Percentiles rank a stretch among this genome's conserved stretches.
Evolutionary conservation across 2,797 vertebrate species (phyloP).

Genomic region (Coregonus sp.): DNA sequence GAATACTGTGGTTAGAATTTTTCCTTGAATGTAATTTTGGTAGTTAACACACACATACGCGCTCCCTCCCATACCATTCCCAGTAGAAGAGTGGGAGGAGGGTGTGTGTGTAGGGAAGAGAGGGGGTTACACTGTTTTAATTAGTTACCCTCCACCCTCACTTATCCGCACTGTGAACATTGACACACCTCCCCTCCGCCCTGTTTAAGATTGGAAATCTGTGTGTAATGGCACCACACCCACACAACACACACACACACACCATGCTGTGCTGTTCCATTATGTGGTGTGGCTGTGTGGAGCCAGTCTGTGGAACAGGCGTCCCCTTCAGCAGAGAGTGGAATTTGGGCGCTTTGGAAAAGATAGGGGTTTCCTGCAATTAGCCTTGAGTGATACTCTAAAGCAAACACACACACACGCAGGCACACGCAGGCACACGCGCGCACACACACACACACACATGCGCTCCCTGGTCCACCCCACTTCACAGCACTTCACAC

Average conservation of each 20-base stretch:
- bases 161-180: background rate
- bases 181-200: background rate
- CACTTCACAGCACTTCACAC: conserved; percentile 3
- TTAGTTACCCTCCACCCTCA: background rate
- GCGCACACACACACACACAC: background rate
- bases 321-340: conserved; percentile 5
- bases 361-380: conserved; percentile 28
- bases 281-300: background rate
- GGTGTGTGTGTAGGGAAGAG: background rate
- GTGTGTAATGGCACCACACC: background rate
- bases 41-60: conserved; percentile 19
- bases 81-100: background rate
- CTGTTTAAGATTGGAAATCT: background rate
- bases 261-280: background rate
- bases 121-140: background rate
- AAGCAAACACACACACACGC: conserved; percentile 5
- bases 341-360: conserved; percentile 17
- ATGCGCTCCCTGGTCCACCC: background rate
- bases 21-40: conserved; percentile 43
- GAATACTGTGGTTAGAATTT: conserved; percentile 25
- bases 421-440: background rate
- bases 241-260: background rate
- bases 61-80: conserved; percentile 15
- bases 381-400: conserved; percentile 20
- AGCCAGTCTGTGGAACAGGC: conserved; percentile 15